phyloP scores from a whole-genome alignment of 2,888 invertebrate genomes.

The Leucophenga maculata region DNA sequence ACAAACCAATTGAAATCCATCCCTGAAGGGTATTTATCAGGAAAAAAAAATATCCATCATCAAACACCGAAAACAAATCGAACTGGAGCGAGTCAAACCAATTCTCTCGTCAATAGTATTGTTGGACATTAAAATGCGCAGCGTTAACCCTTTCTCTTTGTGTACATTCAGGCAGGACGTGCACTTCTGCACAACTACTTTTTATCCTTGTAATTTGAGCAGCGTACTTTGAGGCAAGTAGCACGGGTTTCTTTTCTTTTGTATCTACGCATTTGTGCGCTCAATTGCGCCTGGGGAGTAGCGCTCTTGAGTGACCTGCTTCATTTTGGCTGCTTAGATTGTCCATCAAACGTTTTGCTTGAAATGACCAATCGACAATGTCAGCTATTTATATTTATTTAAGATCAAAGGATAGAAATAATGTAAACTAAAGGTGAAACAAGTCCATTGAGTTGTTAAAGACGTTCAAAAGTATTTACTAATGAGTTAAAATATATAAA shows the following conservation, averaged over 20 bases:
- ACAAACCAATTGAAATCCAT: constrained; percentile 25
- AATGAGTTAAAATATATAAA: constrained; percentile 23
- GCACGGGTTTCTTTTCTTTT: not conserved
- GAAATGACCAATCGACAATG: constrained; percentile 29
- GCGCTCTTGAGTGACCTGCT: too few species aligned
- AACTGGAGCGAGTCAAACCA: not conserved
- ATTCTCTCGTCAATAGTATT: not conserved
- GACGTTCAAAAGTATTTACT: not conserved
- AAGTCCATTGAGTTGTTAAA: too few species aligned
- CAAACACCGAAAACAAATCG: constrained; percentile 33
- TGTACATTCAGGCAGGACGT: not conserved
- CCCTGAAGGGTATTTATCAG: constrained; percentile 42
- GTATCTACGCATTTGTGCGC: not conserved
- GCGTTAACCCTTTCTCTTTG: constrained; percentile 28
- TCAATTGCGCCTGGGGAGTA: constrained; percentile 21
- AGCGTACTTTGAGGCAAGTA: not conserved
- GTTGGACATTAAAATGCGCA: constrained; percentile 7
- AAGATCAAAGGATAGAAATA: too few species aligned
- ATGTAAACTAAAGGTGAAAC: too few species aligned
- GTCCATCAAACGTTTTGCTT: not conserved
- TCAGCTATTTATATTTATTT: too few species aligned
- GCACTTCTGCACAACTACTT: not conserved
- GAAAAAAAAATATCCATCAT: constrained; percentile 37
- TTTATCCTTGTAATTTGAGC: constrained; percentile 3
- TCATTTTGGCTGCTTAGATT: not conserved